Conservation (phyloP, 2,113 vertebrate species). For the Sylvilagus bachmani region DNA sequence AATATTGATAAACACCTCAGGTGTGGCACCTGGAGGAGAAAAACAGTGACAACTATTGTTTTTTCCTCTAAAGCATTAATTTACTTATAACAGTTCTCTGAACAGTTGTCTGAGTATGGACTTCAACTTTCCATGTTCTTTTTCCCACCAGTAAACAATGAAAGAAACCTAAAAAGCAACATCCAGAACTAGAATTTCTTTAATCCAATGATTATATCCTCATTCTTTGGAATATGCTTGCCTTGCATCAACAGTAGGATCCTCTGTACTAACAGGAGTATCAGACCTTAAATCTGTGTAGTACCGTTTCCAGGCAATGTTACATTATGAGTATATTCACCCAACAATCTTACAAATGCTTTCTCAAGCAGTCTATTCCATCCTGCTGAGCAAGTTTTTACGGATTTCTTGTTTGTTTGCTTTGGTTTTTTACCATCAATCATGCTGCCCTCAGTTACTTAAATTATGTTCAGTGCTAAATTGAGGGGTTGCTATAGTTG, state of each 20-base stretch:
- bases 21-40: constrained; percentile 72
- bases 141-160: not conserved
- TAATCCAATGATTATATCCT: not conserved
- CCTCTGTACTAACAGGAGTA: not conserved
- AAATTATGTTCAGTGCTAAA: not conserved
- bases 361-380: not conserved
- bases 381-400: not conserved
- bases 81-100: constrained; percentile 69
- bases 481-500: not conserved
- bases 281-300: not conserved
- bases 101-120: not conserved
- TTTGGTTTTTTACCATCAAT: not conserved
- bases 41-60: constrained; percentile 64
- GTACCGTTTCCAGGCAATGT: not conserved
- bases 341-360: not conserved
- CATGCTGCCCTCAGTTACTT: not conserved
- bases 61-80: constrained; percentile 65
- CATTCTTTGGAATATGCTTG: not conserved
- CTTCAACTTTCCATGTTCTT: not conserved
- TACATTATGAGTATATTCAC: not conserved
- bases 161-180: constrained; percentile 27
- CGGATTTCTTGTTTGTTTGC: not conserved
- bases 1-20: constrained; percentile 70
- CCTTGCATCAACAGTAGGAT: not conserved
- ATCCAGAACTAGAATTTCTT: not conserved